phyloP scores from a whole-genome alignment of 2,888 invertebrate species.

The Norana najaformis region DNA sequence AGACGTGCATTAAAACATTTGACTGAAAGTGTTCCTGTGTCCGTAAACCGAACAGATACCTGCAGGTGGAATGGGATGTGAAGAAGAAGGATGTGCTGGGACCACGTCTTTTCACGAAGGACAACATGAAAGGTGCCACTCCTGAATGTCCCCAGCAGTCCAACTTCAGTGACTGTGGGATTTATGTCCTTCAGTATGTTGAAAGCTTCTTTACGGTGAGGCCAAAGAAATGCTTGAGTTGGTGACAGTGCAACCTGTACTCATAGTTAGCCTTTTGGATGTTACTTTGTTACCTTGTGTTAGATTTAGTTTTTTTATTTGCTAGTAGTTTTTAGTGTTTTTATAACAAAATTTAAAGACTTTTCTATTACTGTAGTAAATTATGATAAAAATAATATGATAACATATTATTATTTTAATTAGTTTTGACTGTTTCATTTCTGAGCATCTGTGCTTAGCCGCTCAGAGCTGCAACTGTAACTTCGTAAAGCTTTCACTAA shows the following conservation, averaged over 20 bases:
- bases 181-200: constrained; percentile 92
- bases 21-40: not conserved
- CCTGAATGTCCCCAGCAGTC: constrained; percentile 96
- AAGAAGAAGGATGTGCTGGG: constrained; percentile 48
- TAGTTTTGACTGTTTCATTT: not conserved
- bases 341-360: too few relatives aligned
- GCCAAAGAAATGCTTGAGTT: not conserved
- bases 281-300: too few relatives aligned
- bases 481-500: too few relatives aligned
- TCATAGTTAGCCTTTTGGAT: too few relatives aligned
- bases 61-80: constrained; percentile 66
- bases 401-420: constrained; percentile 6
- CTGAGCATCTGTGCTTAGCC: not conserved
- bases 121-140: constrained; percentile 81
- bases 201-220: constrained; percentile 88
- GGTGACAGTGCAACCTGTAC: too few relatives aligned
- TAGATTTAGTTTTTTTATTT: too few relatives aligned
- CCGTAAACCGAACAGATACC: constrained; percentile 61
- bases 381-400: too few relatives aligned
- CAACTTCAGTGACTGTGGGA: constrained; percentile 94
- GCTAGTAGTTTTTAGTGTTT: too few relatives aligned
- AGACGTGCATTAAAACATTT: too few relatives aligned
- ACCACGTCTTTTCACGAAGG: constrained; percentile 74
- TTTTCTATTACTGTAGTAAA: too few relatives aligned
- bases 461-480: too few relatives aligned